A percentile compares a stretch with the other conserved stretches of the same genome.
Evolutionary conservation across 2,888 invertebrate species (phyloP).

Genomic region (Leptinotarsa rubiginosa): DNA sequence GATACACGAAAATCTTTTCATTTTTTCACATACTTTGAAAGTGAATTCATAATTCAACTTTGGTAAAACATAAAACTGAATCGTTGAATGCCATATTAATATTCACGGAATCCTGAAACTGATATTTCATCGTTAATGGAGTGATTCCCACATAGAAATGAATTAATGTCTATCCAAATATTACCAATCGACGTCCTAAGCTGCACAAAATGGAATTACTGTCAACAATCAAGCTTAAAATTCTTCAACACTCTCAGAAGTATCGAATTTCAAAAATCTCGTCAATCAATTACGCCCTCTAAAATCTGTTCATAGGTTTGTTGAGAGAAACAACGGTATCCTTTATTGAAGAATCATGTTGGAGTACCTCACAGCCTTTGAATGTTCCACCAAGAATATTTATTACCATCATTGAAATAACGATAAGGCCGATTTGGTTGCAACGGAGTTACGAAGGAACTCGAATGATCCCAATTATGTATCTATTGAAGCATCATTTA

Average conservation of each 20-base stretch:
- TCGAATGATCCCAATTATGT: constrained; percentile 12
- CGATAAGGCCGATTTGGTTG: constrained; percentile 1
- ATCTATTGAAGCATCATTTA: not conserved
- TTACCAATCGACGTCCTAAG: not conserved
- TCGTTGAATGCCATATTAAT: no score
- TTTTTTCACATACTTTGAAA: no score
- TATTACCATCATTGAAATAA: constrained; percentile 3
- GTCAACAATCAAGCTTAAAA: not conserved
- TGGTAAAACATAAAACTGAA: no score
- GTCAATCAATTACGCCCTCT: not conserved
- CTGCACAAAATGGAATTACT: not conserved
- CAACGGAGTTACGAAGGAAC: not conserved
- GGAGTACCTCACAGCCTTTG: not conserved
- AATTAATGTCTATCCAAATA: no score
- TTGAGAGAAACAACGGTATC: not conserved
- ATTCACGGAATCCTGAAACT: no score
- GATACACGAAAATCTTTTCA: no score
- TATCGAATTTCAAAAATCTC: not conserved
- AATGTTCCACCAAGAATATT: not conserved
- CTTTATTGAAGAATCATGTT: constrained; percentile 10
- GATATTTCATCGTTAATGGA: no score
- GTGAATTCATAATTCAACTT: no score
- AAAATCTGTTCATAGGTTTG: not conserved
- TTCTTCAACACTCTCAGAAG: not conserved
- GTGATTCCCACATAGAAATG: no score